Base-by-base conservation (phyloP, 2,888 invertebrate genomes). In the Apotomis betuletana region DNA sequence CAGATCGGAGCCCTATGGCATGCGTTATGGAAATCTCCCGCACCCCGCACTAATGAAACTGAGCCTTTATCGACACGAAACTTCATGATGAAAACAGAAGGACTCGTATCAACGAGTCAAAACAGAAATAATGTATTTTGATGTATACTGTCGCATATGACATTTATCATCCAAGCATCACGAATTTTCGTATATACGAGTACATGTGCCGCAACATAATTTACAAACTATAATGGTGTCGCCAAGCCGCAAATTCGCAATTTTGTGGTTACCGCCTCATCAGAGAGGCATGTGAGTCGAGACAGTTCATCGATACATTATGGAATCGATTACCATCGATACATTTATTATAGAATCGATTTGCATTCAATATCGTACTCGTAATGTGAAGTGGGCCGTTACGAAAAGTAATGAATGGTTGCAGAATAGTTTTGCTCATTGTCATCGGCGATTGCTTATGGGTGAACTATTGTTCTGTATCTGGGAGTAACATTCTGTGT, bases 401-500 rank as follows among this genome's bases (percentile, higher is more conserved):
- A 67, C 71, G 71, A 67, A 72, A 72, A 72, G 58, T 72, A 72
- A 72, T 67, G 58, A 74, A 73, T 76, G 59, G 67, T 76, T 76
- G 76, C 76, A 74, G 68, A 74, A 73, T 64, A 61, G 69, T 57
- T 72, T 72, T 54, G 49, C 67, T 70, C 73, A 69, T 52, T 70
- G 71, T 72, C 62, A 62, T 64, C 62, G 69, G 73, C 69, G 74
- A 80, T 80, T 81, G 78, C 71, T 78, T 77, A 75, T 77, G 74
- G 77, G 74, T 68, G 73, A 71, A 70, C 69, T 74, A 72, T 67
- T 72, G 67, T 74, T 67, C 68, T 75, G 73, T 65, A 54, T 77
- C 67, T 71, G 71, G 44, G 15, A 46, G 46, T 67, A 5, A 51
- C 52, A 8, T n/a, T 10, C 15, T 55, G 13, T 59, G 51, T 38